Conservation (phyloP, 2,113 vertebrate species). For the Tiliqua scincoides region DNA sequence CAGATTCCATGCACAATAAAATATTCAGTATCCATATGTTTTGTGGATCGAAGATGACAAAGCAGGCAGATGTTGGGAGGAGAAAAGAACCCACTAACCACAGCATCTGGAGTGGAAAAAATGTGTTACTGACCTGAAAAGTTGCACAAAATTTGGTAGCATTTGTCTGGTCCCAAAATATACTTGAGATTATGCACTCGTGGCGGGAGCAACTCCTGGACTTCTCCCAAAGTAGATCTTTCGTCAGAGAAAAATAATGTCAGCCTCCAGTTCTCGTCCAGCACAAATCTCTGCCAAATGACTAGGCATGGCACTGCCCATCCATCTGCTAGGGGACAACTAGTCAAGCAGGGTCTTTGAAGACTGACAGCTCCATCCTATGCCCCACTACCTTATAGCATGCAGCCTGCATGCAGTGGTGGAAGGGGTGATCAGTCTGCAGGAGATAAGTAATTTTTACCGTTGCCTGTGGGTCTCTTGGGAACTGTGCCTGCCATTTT, state of each 20-base stretch:
- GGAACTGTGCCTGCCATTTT: too few species aligned
- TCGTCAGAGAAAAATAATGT: background rate
- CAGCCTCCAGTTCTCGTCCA: background rate
- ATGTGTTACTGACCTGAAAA: background rate
- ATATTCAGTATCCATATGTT: background rate
- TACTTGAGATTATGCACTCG: constrained; percentile 3
- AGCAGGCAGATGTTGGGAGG: background rate
- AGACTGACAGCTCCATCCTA: background rate
- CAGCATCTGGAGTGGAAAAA: background rate
- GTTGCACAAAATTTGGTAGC: background rate
- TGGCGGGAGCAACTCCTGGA: background rate
- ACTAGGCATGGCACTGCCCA: accelerated
- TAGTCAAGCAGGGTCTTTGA: background rate
- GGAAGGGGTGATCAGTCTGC: too few species aligned
- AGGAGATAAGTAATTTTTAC: too few species aligned
- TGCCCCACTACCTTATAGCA: too few species aligned
- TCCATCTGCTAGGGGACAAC: background rate
- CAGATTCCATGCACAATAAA: background rate
- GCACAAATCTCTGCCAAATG: background rate
- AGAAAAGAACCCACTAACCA: background rate
- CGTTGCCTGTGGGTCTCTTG: too few species aligned
- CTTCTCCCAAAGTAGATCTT: constrained; percentile 4
- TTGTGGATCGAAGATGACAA: background rate
- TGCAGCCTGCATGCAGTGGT: too few species aligned
- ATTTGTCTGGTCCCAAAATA: constrained; percentile 17